Evolutionary conservation across 2,888 invertebrate genomes (phyloP).

Genomic region (Zygaena filipendulae): DNA sequence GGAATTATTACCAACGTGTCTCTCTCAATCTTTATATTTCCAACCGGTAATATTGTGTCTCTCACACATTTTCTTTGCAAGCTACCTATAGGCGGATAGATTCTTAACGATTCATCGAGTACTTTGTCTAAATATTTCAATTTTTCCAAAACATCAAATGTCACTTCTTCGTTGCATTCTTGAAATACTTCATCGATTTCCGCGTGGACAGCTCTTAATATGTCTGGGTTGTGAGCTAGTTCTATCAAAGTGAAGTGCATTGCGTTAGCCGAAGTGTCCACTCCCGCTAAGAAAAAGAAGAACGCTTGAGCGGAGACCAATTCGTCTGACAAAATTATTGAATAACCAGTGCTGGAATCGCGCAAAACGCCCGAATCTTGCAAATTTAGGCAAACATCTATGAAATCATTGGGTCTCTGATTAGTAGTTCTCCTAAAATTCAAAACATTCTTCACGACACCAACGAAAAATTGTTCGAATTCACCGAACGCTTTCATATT

Average conservation of each 20-base stretch:
- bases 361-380: constrained; percentile 32
- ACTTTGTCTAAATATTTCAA: constrained; percentile 38
- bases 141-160: constrained; percentile 30
- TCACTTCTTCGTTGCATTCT: constrained; percentile 24
- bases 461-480: constrained; percentile 35
- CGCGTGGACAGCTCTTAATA: constrained; percentile 34
- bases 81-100: constrained; percentile 42
- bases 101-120: constrained; percentile 44
- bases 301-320: constrained; percentile 49
- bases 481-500: constrained; percentile 32
- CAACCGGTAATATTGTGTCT: constrained; percentile 30
- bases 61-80: constrained; percentile 32
- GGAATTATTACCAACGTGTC: constrained; percentile 25
- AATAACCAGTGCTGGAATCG: constrained; percentile 29
- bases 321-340: constrained; percentile 33
- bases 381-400: constrained; percentile 37
- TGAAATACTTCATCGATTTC: constrained; percentile 41
- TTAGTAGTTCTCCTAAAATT: constrained; percentile 22
- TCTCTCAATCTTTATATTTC: constrained; percentile 25
- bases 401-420: constrained; percentile 31
- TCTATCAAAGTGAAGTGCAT: constrained; percentile 41
- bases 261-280: constrained; percentile 44
- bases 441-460: constrained; percentile 32
- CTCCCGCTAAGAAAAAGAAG: constrained; percentile 53
- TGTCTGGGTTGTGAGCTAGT: constrained; percentile 35